A percentile compares a stretch with the other conserved stretches of the same genome.
Evolutionary conservation across 1,140 invertebrate genomes (phyloP).

Genomic region (Caenorhabditis brenneri): DNA sequence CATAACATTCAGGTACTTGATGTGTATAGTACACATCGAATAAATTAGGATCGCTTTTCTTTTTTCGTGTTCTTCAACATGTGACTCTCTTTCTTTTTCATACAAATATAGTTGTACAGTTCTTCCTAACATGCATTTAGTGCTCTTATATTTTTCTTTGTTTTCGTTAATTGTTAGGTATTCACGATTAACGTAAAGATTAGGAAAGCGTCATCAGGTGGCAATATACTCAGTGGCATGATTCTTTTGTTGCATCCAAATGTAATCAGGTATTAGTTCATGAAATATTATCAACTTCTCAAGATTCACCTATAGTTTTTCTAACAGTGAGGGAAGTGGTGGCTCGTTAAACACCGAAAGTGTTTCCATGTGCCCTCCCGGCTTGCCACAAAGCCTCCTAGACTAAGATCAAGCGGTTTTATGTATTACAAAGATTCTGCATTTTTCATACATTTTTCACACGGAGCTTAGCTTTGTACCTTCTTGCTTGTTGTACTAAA

Average conservation of each 20-base stretch:
- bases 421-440: conserved; percentile 30
- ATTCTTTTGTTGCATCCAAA: too few species aligned
- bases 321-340: neutral
- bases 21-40: neutral
- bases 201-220: neutral
- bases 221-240: too few species aligned
- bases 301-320: neutral
- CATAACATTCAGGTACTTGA: neutral
- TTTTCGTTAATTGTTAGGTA: neutral
- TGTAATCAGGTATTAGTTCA: too few species aligned
- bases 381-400: neutral
- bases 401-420: neutral
- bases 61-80: neutral
- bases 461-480: neutral
- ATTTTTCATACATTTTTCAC: conserved; percentile 35
- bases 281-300: neutral
- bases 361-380: conserved; percentile 30
- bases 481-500: conserved; percentile 7
- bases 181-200: neutral
- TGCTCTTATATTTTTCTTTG: neutral
- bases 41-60: neutral
- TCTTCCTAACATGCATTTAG: neutral
- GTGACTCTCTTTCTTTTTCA: neutral
- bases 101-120: neutral
- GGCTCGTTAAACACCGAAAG: conserved; percentile 26